These are phyloP conservation scores for Aplysia californica DNA, from an alignment of 1,140 invertebrate species.

Conservation along the genomic window DNA sequence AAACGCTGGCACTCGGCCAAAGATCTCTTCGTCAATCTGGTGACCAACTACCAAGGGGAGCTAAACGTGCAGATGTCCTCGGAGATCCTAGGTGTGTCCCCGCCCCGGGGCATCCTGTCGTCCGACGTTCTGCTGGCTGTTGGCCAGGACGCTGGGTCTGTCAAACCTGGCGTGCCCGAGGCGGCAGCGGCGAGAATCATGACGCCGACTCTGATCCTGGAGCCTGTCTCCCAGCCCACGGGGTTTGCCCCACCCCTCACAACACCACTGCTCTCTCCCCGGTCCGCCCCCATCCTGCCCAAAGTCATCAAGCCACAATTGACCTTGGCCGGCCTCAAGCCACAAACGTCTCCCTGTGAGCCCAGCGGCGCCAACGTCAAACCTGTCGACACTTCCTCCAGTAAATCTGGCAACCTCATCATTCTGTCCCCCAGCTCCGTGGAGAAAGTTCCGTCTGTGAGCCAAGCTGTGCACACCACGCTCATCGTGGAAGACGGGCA, in stretches of 20 bases:
- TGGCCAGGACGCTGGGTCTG: too few species aligned
- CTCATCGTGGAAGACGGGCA: slow-evolving; percentile 4
- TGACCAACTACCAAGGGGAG: slow-evolving; percentile 18
- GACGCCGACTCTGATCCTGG: neutral
- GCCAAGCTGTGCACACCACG: neutral
- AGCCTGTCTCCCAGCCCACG: slow-evolving; percentile 7
- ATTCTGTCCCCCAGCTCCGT: neutral
- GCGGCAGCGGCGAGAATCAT: neutral
- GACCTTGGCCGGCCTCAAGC: too few species aligned
- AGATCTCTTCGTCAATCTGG: slow-evolving; percentile 19
- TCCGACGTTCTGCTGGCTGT: slow-evolving; percentile 11
- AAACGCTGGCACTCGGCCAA: slow-evolving; percentile 38
- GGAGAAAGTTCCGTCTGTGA: neutral
- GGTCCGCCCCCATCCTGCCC: too few species aligned
- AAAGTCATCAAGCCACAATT: too few species aligned
- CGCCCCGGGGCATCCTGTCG: slow-evolving; percentile 2
- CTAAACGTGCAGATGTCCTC: slow-evolving; percentile 12
- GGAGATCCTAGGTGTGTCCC: slow-evolving; percentile 17
- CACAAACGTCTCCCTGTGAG: neutral
- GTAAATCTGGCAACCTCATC: neutral
- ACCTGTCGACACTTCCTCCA: neutral
- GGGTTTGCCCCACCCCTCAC: neutral
- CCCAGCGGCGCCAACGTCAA: neutral
- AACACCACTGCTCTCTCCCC: neutral
- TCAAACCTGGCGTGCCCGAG: neutral